These are phyloP conservation scores for Rhegmatorhina hoffmannsi DNA, from an alignment of 2,113 vertebrate species.

Conservation along the genomic window DNA sequence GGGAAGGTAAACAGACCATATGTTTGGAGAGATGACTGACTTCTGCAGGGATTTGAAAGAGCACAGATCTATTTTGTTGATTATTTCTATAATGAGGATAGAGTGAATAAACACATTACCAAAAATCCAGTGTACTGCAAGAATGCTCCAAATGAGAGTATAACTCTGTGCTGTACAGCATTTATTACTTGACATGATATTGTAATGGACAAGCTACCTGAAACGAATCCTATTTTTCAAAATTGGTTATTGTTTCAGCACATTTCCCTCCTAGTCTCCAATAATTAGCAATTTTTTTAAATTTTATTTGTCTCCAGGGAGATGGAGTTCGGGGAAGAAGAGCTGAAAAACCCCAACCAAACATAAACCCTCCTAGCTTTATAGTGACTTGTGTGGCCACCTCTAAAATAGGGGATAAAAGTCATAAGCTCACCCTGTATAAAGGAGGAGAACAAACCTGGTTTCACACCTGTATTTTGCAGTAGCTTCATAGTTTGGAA, in stretches of 20 bases:
- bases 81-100: conserved; percentile 60
- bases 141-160: background rate
- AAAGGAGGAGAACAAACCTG: background rate
- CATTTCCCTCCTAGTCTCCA: background rate
- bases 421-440: background rate
- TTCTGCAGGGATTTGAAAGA: conserved; percentile 51
- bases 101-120: conserved; percentile 50
- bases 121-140: conserved; percentile 42
- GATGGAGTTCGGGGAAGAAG: background rate
- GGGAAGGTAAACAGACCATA: conserved; percentile 59
- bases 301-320: background rate
- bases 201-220: background rate
- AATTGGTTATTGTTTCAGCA: fast-evolving
- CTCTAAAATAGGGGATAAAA: background rate
- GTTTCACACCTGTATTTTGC: background rate
- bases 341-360: background rate
- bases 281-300: background rate
- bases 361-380: background rate
- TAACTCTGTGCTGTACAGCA: background rate
- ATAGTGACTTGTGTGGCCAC: background rate
- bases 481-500: background rate
- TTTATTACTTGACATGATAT: background rate
- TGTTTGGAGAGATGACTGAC: conserved; percentile 53
- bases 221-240: background rate
- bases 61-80: conserved; percentile 54